A percentile compares a stretch with the other conserved stretches of the same genome.
Evolutionary conservation across 2,113 vertebrate genomes (phyloP).

Genomic region (Muscicapa adusta): DNA sequence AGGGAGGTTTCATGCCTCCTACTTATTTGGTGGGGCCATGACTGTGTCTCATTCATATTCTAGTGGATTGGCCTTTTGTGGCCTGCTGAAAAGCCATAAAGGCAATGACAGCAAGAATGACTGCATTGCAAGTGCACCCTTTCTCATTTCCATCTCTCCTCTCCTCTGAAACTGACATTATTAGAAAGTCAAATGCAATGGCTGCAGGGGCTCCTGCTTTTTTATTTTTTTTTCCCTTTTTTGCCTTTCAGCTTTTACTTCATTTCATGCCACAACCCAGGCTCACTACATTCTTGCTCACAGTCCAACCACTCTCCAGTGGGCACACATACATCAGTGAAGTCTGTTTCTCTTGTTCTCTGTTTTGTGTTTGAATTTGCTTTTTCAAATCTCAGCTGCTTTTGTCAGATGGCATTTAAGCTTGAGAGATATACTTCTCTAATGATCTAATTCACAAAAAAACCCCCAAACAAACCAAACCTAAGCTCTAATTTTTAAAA

Average conservation of each 20-base stretch:
- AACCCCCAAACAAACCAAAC: no score
- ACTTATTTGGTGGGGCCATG: constrained; percentile 22
- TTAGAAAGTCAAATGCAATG: constrained; percentile 50
- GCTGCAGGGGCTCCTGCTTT: not conserved
- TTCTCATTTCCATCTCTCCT: constrained; percentile 39
- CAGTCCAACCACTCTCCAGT: not conserved
- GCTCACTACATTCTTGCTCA: not conserved
- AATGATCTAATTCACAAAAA: not conserved
- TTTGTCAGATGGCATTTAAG: not conserved
- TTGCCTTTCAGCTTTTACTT: not conserved
- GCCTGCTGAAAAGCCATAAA: constrained; percentile 53
- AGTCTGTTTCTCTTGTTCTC: not conserved
- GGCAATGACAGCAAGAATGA: constrained; percentile 54
- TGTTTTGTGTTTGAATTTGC: not conserved
- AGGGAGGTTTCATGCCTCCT: constrained; percentile 17
- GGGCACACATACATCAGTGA: not conserved
- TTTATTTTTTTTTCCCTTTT: not conserved
- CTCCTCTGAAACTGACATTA: constrained; percentile 31
- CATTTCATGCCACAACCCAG: not conserved
- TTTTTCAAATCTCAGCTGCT: not conserved
- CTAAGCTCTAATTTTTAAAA: not conserved
- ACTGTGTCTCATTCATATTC: constrained; percentile 60
- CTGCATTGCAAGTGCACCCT: constrained; percentile 25
- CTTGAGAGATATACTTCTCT: not conserved
- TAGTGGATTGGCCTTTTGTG: constrained; percentile 49